Percentiles rank a stretch among this genome's conserved stretches.
Conservation (phyloP, 2,888 invertebrate genomes). For the Hermaeophaga mercurialis region DNA sequence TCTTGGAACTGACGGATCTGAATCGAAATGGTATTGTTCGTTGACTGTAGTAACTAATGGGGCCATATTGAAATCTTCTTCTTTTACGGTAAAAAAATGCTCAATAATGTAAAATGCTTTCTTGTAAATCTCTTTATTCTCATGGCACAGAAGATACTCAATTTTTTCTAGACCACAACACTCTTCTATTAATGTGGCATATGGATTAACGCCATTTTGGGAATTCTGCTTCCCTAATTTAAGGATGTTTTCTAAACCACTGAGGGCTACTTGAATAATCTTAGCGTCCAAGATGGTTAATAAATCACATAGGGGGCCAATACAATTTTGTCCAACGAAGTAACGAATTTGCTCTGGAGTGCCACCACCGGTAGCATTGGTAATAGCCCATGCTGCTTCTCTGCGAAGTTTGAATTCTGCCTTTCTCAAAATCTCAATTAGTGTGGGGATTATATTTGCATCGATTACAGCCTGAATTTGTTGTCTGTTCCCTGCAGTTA, state of each 20-base stretch:
- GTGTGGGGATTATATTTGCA: constrained; percentile 87
- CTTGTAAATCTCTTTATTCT: constrained; percentile 95
- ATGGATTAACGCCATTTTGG: constrained; percentile 81
- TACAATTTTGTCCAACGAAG: constrained; percentile 80
- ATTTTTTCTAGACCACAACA: constrained; percentile 97
- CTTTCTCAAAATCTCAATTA: constrained; percentile 86
- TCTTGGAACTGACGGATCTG: constrained; percentile 74
- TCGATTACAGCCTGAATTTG: constrained; percentile 97
- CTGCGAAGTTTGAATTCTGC: constrained; percentile 93
- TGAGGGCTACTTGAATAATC: constrained; percentile 94
- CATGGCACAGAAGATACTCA: constrained; percentile 95
- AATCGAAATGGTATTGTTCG: constrained; percentile 74
- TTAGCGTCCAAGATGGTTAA: constrained; percentile 92
- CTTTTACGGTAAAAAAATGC: constrained; percentile 92
- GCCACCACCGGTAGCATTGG: constrained; percentile 96
- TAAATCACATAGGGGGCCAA: constrained; percentile 91
- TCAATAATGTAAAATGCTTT: constrained; percentile 97
- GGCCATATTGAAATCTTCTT: constrained; percentile 79
- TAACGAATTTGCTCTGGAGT: constrained; percentile 87
- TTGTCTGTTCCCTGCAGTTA: constrained; percentile 91
- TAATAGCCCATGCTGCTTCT: constrained; percentile 98
- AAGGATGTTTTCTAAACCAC: constrained; percentile 93
- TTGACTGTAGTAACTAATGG: constrained; percentile 74
- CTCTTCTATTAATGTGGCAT: constrained; percentile 90
- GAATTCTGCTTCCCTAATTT: constrained; percentile 86